Conservation (phyloP, 1,140 invertebrate genomes). For the Drosophila persimilis region DNA sequence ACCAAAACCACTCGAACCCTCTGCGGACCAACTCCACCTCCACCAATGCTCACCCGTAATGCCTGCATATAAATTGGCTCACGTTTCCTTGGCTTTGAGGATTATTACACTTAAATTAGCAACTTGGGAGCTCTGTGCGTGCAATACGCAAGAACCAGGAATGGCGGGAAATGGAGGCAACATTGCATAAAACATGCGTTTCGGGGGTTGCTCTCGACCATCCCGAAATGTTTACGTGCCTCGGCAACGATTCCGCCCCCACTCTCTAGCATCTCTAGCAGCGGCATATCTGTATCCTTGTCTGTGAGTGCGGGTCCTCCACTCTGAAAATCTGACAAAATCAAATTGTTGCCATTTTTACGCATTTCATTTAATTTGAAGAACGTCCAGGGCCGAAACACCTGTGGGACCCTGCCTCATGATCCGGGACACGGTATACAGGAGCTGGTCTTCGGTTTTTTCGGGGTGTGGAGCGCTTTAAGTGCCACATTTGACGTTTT, state of each 20-base stretch:
- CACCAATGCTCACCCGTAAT: conserved; percentile 53
- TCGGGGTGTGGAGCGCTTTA: conserved; percentile 71
- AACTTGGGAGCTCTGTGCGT: conserved; percentile 74
- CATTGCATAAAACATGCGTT: conserved; percentile 73
- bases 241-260: conserved; percentile 31
- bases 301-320: conserved; percentile 24
- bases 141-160: conserved; percentile 40
- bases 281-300: conserved; percentile 18
- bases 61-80: conserved; percentile 81
- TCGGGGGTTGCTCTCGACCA: conserved; percentile 47
- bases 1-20: no score
- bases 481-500: conserved; percentile 79
- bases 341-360: conserved; percentile 82
- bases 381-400: conserved; percentile 60
- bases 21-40: neutral
- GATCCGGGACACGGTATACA: conserved; percentile 3
- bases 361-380: conserved; percentile 82
- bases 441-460: conserved; percentile 9
- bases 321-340: conserved; percentile 72
- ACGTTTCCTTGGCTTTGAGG: conserved; percentile 80
- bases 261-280: conserved; percentile 13
- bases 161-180: conserved; percentile 3
- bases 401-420: conserved; percentile 60
- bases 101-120: conserved; percentile 82
- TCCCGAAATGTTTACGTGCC: conserved; percentile 51